Conservation (phyloP, 2,888 invertebrate genomes). For the Plemyria rubiginata region DNA sequence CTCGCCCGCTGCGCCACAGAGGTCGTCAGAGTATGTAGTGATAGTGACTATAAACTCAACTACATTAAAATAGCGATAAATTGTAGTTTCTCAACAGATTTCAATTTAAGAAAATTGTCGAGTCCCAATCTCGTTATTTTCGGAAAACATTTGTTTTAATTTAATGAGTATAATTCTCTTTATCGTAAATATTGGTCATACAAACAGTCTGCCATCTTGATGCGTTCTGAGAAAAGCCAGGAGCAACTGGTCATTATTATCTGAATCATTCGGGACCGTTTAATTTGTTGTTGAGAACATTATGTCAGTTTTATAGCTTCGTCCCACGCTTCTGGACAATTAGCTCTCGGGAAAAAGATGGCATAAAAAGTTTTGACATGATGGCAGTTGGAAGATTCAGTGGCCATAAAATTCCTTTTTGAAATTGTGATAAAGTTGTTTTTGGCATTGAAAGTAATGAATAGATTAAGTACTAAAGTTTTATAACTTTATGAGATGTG, state of each 20-base stretch:
- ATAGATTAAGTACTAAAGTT: neutral
- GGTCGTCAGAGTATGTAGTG: too few relatives aligned
- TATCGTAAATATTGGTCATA: slow-evolving; percentile 10
- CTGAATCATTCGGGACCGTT: slow-evolving; percentile 59
- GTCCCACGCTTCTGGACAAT: slow-evolving; percentile 60
- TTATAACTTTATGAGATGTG: too few relatives aligned
- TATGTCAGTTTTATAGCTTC: slow-evolving; percentile 54
- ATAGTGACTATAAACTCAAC: too few relatives aligned
- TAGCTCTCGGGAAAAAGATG: slow-evolving; percentile 58
- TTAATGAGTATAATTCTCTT: neutral
- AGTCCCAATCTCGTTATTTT: neutral
- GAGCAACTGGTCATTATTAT: slow-evolving; percentile 51
- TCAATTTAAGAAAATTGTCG: neutral
- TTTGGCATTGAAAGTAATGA: neutral
- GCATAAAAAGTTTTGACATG: slow-evolving; percentile 52
- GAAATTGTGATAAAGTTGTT: slow-evolving; percentile 16
- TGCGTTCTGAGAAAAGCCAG: slow-evolving; percentile 27
- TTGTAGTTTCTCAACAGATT: too few relatives aligned
- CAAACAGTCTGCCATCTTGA: slow-evolving; percentile 17
- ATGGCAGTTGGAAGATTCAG: slow-evolving; percentile 46
- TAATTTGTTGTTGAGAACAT: slow-evolving; percentile 63
- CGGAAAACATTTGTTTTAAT: neutral
- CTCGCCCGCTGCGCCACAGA: too few relatives aligned
- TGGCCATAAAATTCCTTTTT: slow-evolving; percentile 43
- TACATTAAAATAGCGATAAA: too few relatives aligned